Percentiles rank a stretch among this genome's conserved stretches.
Evolutionary conservation across 1,140 invertebrate species (phyloP).

Genomic region (Calycopis cecrops): DNA sequence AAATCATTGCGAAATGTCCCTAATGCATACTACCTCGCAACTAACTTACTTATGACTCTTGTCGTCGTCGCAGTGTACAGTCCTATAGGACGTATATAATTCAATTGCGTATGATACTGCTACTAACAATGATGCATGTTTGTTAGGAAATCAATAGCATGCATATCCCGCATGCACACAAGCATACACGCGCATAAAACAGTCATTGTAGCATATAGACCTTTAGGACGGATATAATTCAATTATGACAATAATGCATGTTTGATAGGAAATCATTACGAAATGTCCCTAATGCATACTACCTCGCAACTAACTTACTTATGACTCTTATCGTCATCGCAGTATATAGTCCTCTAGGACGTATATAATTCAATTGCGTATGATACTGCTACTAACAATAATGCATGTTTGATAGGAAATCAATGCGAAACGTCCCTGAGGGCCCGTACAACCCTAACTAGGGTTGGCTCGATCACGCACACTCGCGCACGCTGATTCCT

Average conservation of each 20-base stretch:
- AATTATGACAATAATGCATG: slow-evolving; percentile 1
- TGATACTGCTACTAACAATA: slow-evolving; percentile 6
- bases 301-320: too few species aligned
- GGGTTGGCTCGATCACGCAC: slow-evolving; percentile 1
- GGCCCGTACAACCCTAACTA: not conserved
- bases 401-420: slow-evolving; percentile 11
- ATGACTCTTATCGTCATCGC: too few species aligned
- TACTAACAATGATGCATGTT: too few species aligned
- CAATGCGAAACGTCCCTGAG: slow-evolving; percentile 2
- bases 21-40: not conserved
- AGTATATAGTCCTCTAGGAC: not conserved
- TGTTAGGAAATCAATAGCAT: slow-evolving; percentile 11
- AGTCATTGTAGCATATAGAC: too few species aligned
- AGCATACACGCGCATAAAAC: too few species aligned
- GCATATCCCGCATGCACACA: too few species aligned
- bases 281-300: not conserved
- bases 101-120: too few species aligned
- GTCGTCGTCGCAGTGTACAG: not conserved
- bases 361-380: not conserved
- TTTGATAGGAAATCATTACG: slow-evolving; percentile 9
- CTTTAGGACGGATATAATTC: too few species aligned
- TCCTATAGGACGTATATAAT: too few species aligned
- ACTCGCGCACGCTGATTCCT: not conserved
- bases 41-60: too few species aligned
- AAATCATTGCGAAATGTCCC: slow-evolving; percentile 6